Conservation (phyloP, 2,797 vertebrate genomes). For the Otolemur crassicaudatus region DNA sequence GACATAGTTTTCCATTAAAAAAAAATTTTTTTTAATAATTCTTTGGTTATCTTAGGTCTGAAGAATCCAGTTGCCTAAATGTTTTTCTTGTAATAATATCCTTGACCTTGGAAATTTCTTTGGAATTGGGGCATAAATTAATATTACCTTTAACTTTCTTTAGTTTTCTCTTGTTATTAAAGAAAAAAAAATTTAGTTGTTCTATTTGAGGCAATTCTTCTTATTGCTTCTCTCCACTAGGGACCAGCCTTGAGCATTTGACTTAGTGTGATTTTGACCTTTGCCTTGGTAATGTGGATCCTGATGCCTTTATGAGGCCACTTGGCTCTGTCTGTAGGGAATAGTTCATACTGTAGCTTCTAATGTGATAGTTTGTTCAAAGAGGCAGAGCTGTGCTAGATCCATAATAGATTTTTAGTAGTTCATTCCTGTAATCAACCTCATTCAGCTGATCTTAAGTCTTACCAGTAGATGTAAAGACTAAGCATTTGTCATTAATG, state of each 20-base stretch:
- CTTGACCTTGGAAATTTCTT: neutral
- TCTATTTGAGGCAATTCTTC: neutral
- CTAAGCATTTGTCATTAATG: neutral
- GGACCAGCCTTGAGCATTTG: neutral
- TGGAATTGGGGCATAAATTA: neutral
- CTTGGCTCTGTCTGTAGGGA: neutral
- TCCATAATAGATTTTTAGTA: neutral
- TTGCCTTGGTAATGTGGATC: neutral
- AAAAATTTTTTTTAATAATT: neutral
- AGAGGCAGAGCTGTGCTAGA: neutral
- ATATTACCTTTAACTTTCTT: slow-evolving; percentile 33
- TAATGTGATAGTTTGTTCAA: neutral
- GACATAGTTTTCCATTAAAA: neutral
- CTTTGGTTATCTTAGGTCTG: neutral
- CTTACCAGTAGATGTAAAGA: neutral
- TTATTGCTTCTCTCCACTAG: neutral
- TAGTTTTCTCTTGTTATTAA: neutral
- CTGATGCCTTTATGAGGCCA: neutral
- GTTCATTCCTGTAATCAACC: neutral
- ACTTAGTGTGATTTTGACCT: neutral
- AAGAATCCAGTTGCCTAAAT: neutral
- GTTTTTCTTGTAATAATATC: neutral
- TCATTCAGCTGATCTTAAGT: neutral
- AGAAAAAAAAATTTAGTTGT: neutral
- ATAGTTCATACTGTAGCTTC: neutral